These are phyloP conservation scores for Calycopis cecrops DNA, from an alignment of 1,140 invertebrate genomes.

Conservation along the genomic window DNA sequence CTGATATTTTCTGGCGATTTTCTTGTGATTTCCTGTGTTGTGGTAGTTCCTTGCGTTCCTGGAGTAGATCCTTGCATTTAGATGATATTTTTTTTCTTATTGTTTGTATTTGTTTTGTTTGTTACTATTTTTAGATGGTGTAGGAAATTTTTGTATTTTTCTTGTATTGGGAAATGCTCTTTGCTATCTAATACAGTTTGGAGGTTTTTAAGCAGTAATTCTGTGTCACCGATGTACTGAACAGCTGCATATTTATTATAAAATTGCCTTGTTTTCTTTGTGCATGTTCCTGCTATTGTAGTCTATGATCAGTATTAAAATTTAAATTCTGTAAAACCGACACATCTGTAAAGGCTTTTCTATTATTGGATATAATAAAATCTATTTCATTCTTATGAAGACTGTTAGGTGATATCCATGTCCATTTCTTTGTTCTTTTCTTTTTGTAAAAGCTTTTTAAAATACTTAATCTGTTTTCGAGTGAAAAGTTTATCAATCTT, in stretches of 20 bases:
- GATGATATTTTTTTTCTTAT: slow-evolving; percentile 19
- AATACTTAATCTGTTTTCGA: slow-evolving; percentile 26
- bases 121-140: slow-evolving; percentile 18
- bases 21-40: slow-evolving; percentile 22
- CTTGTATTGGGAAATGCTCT: slow-evolving; percentile 16
- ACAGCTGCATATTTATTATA: slow-evolving; percentile 14
- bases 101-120: slow-evolving; percentile 17
- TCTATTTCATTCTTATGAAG: slow-evolving; percentile 33
- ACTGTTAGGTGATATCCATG: slow-evolving; percentile 29
- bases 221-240: slow-evolving; percentile 1
- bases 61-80: slow-evolving; percentile 20
- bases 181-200: slow-evolving; percentile 7
- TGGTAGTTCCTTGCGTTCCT: slow-evolving; percentile 25
- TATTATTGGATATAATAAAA: slow-evolving; percentile 26
- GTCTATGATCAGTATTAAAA: slow-evolving; percentile 33
- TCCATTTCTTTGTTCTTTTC: slow-evolving; percentile 27
- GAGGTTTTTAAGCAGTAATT: slow-evolving; percentile 15
- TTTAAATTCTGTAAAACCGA: slow-evolving; percentile 29
- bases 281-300: slow-evolving; percentile 13
- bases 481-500: slow-evolving; percentile 27
- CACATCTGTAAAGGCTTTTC: slow-evolving; percentile 21
- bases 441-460: slow-evolving; percentile 33
- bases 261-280: slow-evolving; percentile 23
- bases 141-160: slow-evolving; percentile 22
- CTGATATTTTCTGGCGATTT: slow-evolving; percentile 19